Percentiles rank a stretch among this genome's conserved stretches.
Conservation (phyloP, 2,888 invertebrate genomes). For the Nebria brevicollis region DNA sequence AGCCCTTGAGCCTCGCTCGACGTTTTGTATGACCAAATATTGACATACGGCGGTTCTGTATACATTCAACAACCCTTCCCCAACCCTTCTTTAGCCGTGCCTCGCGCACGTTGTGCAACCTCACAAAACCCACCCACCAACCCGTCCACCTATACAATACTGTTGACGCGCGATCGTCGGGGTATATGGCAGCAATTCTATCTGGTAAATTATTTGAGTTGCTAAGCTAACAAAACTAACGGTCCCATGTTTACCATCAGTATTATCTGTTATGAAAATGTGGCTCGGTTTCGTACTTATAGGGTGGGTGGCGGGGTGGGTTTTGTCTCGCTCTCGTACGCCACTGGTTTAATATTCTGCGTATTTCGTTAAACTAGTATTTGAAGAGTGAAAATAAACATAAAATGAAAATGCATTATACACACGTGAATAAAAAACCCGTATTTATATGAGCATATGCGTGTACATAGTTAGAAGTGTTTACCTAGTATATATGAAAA, state of each 20-base stretch:
- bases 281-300: conserved; percentile 59
- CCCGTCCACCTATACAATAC: background rate
- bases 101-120: background rate
- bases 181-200: conserved; percentile 36
- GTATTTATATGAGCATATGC: background rate
- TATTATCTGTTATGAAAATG: conserved; percentile 64
- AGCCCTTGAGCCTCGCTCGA: conserved; percentile 18
- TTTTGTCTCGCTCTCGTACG: background rate
- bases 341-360: conserved; percentile 7
- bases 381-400: conserved; percentile 42
- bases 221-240: conserved; percentile 65
- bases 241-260: conserved; percentile 61
- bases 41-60: conserved; percentile 40
- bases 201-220: conserved; percentile 64
- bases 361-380: conserved; percentile 43
- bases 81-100: conserved; percentile 8
- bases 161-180: conserved; percentile 10
- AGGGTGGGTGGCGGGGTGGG: background rate
- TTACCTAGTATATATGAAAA: background rate
- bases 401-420: conserved; percentile 38
- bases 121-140: background rate
- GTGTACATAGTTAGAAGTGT: background rate
- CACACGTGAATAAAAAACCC: conserved; percentile 2
- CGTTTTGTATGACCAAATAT: conserved; percentile 40
- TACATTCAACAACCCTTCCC: conserved; percentile 27